Evolutionary conservation across 2,797 vertebrate species (phyloP).

Genomic region (Apogon hyalosoma): DNA sequence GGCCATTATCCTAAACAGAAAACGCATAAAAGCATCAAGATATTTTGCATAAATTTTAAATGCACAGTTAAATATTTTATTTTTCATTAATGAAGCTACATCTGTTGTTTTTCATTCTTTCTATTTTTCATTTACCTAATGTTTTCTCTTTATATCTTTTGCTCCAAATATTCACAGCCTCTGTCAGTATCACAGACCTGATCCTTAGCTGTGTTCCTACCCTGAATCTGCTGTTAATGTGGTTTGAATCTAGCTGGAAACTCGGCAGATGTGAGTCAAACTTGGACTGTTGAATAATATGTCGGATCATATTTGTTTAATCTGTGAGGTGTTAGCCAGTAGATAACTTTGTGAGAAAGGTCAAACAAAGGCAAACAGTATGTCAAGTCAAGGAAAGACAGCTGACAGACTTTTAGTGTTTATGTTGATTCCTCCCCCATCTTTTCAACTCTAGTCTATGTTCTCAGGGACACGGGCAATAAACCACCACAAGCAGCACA

Average conservation of each 20-base stretch:
- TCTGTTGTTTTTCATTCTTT: neutral
- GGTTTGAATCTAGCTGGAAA: neutral
- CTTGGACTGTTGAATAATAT: neutral
- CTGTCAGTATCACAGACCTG: neutral
- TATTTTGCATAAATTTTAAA: neutral
- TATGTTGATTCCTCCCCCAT: constrained; percentile 38
- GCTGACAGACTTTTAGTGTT: constrained; percentile 30
- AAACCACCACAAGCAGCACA: constrained; percentile 66
- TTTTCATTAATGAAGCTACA: neutral
- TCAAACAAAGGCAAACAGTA: constrained; percentile 18
- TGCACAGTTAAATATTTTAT: neutral
- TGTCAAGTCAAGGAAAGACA: constrained; percentile 44
- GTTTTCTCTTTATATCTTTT: neutral
- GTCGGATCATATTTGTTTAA: neutral
- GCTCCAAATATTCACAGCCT: neutral
- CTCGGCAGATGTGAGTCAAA: neutral
- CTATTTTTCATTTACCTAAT: neutral
- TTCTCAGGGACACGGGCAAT: constrained; percentile 57
- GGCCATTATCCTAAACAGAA: constrained; percentile 24
- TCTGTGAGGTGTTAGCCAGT: neutral
- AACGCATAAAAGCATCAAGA: neutral
- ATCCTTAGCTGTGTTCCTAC: neutral
- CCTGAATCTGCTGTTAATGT: neutral
- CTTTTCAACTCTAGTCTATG: constrained; percentile 41
- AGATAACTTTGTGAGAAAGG: neutral